Evolutionary conservation across 23 tunicate species (phyloP).

Genomic region (Oikopleura vanhoeffeni): DNA sequence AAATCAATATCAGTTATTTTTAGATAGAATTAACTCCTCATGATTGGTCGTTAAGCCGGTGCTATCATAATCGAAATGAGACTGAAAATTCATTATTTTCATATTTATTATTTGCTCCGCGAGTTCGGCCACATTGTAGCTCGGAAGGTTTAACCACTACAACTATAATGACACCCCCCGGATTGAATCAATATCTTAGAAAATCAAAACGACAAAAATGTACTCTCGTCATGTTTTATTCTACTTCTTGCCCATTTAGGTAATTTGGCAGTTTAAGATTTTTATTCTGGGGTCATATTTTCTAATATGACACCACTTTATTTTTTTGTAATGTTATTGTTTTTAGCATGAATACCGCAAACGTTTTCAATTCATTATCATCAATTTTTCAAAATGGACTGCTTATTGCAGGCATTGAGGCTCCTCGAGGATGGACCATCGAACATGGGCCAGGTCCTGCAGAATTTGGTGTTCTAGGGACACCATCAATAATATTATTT

Average conservation of each 20-base stretch:
- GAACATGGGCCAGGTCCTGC: constrained; percentile 3
- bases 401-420: constrained; percentile 1
- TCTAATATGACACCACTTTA: not conserved
- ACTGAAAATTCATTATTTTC: not conserved
- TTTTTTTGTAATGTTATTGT: not conserved
- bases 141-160: constrained; percentile 3
- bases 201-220: not conserved
- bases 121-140: not conserved
- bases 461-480: constrained; percentile 5
- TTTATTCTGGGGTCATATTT: not conserved
- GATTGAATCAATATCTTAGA: not conserved
- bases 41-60: too few relatives aligned
- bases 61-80: not conserved
- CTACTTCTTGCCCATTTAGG: not conserved
- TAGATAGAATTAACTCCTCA: too few relatives aligned
- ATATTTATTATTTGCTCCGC: not conserved
- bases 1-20: too few relatives aligned
- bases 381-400: not conserved
- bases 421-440: not conserved
- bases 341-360: not conserved
- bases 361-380: not conserved
- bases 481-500: not conserved
- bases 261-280: not conserved
- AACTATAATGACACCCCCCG: not conserved
- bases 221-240: constrained; percentile 2